Percentiles rank a stretch among this genome's conserved stretches.
These are phyloP conservation scores for Hirudo medicinalis DNA, from an alignment of 1,140 invertebrate genomes.

Conservation along the genomic window DNA sequence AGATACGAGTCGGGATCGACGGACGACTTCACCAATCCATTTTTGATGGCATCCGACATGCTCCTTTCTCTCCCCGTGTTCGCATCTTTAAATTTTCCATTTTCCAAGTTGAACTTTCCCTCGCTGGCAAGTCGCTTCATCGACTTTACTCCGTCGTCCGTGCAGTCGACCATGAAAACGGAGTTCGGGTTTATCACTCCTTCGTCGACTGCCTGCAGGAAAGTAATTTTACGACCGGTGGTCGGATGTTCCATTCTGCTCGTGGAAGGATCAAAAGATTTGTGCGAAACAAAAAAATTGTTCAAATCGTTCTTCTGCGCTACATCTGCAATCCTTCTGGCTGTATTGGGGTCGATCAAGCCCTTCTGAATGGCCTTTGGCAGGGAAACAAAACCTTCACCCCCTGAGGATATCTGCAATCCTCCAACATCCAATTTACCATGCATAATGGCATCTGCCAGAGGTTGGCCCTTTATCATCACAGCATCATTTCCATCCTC, in stretches of 20 bases:
- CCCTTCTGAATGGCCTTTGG: constrained; percentile 69
- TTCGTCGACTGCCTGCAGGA: constrained; percentile 64
- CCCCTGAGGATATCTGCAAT: no score
- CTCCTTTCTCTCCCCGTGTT: constrained; percentile 55
- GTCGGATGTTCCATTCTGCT: constrained; percentile 59
- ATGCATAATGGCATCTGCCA: background rate
- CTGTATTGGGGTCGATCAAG: constrained; percentile 71
- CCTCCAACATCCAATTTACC: no score
- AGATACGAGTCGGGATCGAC: constrained; percentile 16
- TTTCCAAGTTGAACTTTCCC: constrained; percentile 29
- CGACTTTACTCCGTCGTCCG: constrained; percentile 16
- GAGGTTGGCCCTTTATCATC: background rate
- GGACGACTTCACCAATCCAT: constrained; percentile 52
- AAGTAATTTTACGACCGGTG: constrained; percentile 53
- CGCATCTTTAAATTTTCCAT: constrained; percentile 50
- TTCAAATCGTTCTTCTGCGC: constrained; percentile 15
- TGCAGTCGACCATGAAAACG: constrained; percentile 18
- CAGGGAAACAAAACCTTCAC: constrained; percentile 47
- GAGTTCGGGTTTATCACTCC: constrained; percentile 58
- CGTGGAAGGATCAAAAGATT: constrained; percentile 55
- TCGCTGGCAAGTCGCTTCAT: constrained; percentile 29
- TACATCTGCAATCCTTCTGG: constrained; percentile 36
- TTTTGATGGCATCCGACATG: constrained; percentile 52
- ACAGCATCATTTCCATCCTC: background rate
- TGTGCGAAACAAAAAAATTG: constrained; percentile 57